Percentiles rank a stretch among this genome's conserved stretches.
phyloP scores from a whole-genome alignment of 1,140 invertebrate genomes.

The Caenorhabditis brenneri region DNA sequence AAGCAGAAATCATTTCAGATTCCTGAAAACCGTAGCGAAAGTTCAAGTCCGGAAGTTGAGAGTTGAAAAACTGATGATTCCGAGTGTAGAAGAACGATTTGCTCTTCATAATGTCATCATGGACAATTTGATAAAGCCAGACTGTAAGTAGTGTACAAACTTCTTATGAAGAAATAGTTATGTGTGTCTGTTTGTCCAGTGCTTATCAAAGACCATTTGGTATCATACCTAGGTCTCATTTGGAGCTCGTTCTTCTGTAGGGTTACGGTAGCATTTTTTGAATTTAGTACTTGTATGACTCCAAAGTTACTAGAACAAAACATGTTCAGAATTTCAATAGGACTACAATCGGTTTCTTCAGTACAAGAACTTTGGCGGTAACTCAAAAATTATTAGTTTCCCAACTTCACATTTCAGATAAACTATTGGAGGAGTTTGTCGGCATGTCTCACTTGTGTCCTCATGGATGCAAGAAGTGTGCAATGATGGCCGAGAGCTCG shows the following conservation, averaged over 20 bases:
- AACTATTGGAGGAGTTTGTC: not conserved
- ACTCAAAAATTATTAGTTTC: not conserved
- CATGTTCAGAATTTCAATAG: no score
- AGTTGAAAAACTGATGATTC: not conserved
- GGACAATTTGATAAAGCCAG: not conserved
- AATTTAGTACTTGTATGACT: no score
- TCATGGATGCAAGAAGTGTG: not conserved
- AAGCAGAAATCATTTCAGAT: not conserved
- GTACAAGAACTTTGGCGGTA: not conserved
- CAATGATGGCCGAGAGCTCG: not conserved
- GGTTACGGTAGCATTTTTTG: no score
- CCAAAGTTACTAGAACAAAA: no score
- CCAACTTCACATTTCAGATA: not conserved
- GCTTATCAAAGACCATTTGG: no score
- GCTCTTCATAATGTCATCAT: not conserved
- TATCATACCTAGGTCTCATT: no score
- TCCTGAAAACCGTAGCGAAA: not conserved
- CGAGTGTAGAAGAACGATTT: not conserved
- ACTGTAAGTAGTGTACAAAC: no score
- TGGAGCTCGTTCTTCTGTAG: no score
- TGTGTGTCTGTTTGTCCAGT: no score
- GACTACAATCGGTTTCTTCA: no score
- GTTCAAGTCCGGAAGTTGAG: not conserved
- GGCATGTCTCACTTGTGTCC: not conserved
- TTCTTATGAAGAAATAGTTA: no score